phyloP scores from a whole-genome alignment of 2,113 vertebrate genomes.

The Heloderma charlesbogerti region DNA sequence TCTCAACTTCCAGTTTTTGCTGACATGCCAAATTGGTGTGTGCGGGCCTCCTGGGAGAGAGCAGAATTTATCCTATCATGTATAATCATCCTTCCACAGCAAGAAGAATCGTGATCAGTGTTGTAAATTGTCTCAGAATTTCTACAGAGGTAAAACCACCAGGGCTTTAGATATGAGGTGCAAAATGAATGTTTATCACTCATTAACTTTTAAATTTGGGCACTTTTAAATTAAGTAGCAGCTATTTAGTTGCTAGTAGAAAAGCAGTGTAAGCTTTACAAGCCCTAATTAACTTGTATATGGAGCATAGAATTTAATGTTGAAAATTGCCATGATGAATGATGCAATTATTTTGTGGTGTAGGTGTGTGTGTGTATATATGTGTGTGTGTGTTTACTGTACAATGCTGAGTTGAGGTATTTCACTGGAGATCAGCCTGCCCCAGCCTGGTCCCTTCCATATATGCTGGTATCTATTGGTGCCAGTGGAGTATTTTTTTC shows the following conservation, averaged over 20 bases:
- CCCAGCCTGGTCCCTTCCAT: no score
- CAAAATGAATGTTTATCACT: conserved; percentile 49
- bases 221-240: conserved; percentile 50
- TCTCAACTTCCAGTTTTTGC: not conserved
- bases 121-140: conserved; percentile 44
- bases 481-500: no score
- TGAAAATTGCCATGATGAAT: conserved; percentile 55
- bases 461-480: no score
- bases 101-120: conserved; percentile 26
- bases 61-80: not conserved
- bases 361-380: no score
- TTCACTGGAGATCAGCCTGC: no score
- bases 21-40: not conserved
- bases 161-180: conserved; percentile 34
- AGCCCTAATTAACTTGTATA: conserved; percentile 54
- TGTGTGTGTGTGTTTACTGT: no score
- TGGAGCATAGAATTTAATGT: conserved; percentile 48
- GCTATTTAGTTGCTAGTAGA: conserved; percentile 9
- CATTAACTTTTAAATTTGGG: conserved; percentile 44
- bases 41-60: not conserved
- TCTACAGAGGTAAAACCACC: conserved; percentile 43
- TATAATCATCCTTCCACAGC: not conserved
- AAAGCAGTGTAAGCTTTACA: conserved; percentile 55
- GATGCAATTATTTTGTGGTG: conserved; percentile 38
- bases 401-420: no score